Percentiles rank a stretch among this genome's conserved stretches.
Conservation (phyloP, 2,113 vertebrate genomes). For the Cyprinus carpio region DNA sequence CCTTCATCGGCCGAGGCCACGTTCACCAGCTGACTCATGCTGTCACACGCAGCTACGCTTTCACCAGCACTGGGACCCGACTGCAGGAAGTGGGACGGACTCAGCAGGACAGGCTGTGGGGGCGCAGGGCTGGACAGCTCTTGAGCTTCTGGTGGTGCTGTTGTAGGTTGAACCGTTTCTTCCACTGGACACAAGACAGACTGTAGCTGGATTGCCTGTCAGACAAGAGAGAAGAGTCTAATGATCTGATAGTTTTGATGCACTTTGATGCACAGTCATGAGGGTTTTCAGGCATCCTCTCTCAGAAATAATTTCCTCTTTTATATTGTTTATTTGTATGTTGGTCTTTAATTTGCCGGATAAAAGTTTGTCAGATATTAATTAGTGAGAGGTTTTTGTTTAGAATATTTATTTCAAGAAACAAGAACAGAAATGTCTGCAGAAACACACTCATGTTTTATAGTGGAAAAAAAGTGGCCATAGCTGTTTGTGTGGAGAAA, state of each 20-base stretch:
- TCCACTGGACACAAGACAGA: slow-evolving; percentile 71
- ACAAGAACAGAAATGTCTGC: neutral
- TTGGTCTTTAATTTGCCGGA: neutral
- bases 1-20: slow-evolving; percentile 63
- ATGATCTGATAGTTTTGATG: neutral
- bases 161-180: slow-evolving; percentile 67
- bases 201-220: slow-evolving; percentile 72
- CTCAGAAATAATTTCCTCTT: neutral
- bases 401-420: neutral
- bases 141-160: slow-evolving; percentile 59
- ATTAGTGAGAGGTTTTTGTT: neutral
- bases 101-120: slow-evolving; percentile 65
- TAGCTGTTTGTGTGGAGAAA: neutral
- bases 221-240: neutral
- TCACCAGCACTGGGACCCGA: slow-evolving; percentile 59
- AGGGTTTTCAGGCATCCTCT: neutral
- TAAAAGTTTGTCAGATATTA: neutral
- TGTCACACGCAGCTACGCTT: slow-evolving; percentile 59
- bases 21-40: slow-evolving; percentile 71
- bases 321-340: neutral
- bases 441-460: neutral
- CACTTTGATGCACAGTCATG: neutral
- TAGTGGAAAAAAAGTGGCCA: neutral
- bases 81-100: slow-evolving; percentile 67
- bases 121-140: slow-evolving; percentile 64